Conservation (phyloP, 2,797 vertebrate genomes). For the Corythornis leucogaster region DNA sequence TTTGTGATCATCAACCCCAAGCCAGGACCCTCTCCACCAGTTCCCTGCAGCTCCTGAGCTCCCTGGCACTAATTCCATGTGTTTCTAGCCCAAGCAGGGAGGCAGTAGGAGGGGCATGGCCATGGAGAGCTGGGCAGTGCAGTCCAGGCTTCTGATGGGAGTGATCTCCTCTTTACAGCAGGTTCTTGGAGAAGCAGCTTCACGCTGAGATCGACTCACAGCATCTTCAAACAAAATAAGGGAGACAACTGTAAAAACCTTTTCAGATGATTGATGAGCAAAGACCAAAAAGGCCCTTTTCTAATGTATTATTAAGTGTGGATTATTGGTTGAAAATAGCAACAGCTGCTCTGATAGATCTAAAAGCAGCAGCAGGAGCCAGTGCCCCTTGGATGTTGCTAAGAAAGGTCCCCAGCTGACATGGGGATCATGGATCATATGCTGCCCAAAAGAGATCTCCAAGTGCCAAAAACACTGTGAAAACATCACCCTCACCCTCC, state of each 20-base stretch:
- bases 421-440: neutral
- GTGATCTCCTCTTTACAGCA: neutral
- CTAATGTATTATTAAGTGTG: slow-evolving; percentile 3
- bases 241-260: neutral
- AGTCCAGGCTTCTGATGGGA: neutral
- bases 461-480: neutral
- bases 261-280: neutral
- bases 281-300: neutral
- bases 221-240: neutral
- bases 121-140: neutral
- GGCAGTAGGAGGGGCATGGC: rapidly evolving
- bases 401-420: neutral
- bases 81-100: neutral
- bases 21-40: neutral
- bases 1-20: too few species aligned
- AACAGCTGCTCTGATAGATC: slow-evolving; percentile 25
- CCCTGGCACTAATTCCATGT: neutral
- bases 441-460: neutral
- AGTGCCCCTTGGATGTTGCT: neutral
- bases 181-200: neutral
- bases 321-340: neutral
- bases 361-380: slow-evolving; percentile 7
- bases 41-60: neutral
- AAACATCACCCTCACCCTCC: neutral
- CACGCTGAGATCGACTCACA: neutral